These are phyloP conservation scores for Chitala chitala DNA, from an alignment of 2,113 vertebrate species.

Conservation along the genomic window DNA sequence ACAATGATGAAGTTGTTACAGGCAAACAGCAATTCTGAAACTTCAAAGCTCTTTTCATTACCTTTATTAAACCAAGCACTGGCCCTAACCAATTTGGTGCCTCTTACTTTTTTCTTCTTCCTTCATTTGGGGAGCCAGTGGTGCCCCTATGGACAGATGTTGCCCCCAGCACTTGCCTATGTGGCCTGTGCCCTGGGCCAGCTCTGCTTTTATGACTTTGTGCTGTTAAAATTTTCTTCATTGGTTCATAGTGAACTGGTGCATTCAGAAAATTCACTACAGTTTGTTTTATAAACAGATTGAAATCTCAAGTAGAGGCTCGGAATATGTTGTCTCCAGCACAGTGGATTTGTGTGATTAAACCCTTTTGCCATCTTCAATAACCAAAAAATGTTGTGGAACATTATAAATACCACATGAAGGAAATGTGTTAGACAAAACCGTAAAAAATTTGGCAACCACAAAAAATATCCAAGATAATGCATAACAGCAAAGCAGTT, in stretches of 20 bases:
- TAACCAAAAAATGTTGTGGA: not conserved
- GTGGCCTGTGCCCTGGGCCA: too few relatives aligned
- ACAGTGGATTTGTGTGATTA: too few relatives aligned
- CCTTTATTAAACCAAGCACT: not conserved
- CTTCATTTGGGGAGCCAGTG: too few relatives aligned
- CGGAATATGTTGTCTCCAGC: not conserved
- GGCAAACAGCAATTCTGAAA: not conserved
- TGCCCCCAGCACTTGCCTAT: not conserved
- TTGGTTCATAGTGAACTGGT: not conserved
- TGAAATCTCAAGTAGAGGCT: not conserved
- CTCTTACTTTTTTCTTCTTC: not conserved
- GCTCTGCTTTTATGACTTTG: not conserved
- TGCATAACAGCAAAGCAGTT: not conserved
- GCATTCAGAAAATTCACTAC: constrained; percentile 3
- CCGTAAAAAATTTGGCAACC: not conserved
- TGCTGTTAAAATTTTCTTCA: not conserved
- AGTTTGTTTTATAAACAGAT: not conserved
- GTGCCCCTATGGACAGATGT: not conserved
- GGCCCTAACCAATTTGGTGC: too few relatives aligned
- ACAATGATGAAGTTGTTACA: not conserved
- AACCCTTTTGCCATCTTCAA: too few relatives aligned
- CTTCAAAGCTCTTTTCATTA: not conserved
- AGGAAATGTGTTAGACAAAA: not conserved
- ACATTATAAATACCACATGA: not conserved
- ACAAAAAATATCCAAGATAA: not conserved